Evolutionary conservation across 2,797 vertebrate species (phyloP).

Genomic region (Etheostoma perlongum): DNA sequence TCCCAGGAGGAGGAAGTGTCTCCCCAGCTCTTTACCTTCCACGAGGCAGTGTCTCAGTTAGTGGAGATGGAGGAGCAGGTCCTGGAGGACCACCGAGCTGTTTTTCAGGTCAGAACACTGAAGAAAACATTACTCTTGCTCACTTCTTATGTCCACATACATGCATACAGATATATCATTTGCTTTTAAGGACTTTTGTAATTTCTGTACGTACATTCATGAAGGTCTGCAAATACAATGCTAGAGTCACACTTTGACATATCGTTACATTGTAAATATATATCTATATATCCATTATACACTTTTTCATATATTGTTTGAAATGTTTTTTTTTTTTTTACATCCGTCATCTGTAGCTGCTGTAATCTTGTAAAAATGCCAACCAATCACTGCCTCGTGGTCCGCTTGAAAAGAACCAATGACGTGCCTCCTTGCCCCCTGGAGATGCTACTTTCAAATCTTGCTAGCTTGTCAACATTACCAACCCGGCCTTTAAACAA

Average conservation of each 20-base stretch:
- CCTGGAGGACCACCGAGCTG: constrained; percentile 94
- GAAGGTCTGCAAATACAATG: background rate
- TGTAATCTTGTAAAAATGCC: too few species aligned
- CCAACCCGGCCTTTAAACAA: background rate
- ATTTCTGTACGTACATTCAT: background rate
- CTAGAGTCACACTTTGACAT: background rate
- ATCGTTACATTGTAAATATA: background rate
- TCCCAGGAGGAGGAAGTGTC: constrained; percentile 97
- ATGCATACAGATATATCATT: background rate
- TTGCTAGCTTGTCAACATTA: too few species aligned
- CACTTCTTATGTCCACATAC: background rate
- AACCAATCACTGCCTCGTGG: too few species aligned
- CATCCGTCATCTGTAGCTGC: too few species aligned
- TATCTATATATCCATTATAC: too few species aligned
- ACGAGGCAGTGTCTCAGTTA: constrained; percentile 97
- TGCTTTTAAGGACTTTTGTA: background rate
- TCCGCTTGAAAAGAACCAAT: too few species aligned
- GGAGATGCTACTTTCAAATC: too few species aligned
- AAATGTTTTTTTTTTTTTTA: too few species aligned
- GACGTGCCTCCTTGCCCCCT: too few species aligned
- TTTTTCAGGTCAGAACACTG: constrained; percentile 91
- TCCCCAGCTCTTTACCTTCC: constrained; percentile 96
- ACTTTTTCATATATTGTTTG: too few species aligned
- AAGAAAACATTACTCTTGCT: background rate
- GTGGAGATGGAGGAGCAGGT: constrained; percentile 99